Base-by-base conservation (phyloP, 1,140 invertebrate genomes). In the Cylas formicarius region DNA sequence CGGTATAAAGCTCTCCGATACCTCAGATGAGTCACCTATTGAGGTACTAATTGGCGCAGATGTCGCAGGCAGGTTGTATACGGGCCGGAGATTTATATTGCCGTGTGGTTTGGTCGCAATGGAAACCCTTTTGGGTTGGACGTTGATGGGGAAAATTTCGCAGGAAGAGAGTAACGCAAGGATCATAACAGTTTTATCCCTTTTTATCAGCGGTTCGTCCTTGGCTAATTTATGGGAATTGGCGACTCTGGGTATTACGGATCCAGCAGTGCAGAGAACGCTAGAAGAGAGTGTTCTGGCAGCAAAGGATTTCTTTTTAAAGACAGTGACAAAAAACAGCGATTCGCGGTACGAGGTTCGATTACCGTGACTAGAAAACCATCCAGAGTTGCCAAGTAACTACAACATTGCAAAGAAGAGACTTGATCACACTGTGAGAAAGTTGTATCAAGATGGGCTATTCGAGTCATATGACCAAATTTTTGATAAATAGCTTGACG, bases 121-220 rank as follows among this genome's bases (percentile, higher is more conserved):
- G 1, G 55, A 68, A 35, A 63, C 62, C 4, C 14, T 42, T 9
- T 32, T 66, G 3, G 62, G 61, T 4, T 66, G 59, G 62, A 58
- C 52, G 9, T 16, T 66, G 1, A 57, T 53, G 45, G 61, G 57
- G 7, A 61, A 57, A 53, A 16, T 40, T 19, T 51, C 40, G n/a
- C n/a, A n/a, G n/a, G n/a, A n/a, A n/a, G n/a, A n/a, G n/a, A n/a
- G n/a, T n/a, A n/a, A n/a, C 11, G 18, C 10, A 27, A 21, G 21
- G n/a, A 27, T 26, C 9, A 35, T 35, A 23, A 36, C 23, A 22
- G 13, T n/a, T n/a, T n/a, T n/a, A n/a, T n/a, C n/a, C n/a, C n/a
- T n/a, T n/a, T 44, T 44, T 16, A 6, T 24, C 3, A 38, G 13
- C 14, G 36, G 27, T 7, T 18, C 26, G n/a, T 31, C 13, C 20